Percentiles rank a stretch among this genome's conserved stretches.
Evolutionary conservation across 1,140 invertebrate genomes (phyloP).

Genomic region (Drosophila truncata): DNA sequence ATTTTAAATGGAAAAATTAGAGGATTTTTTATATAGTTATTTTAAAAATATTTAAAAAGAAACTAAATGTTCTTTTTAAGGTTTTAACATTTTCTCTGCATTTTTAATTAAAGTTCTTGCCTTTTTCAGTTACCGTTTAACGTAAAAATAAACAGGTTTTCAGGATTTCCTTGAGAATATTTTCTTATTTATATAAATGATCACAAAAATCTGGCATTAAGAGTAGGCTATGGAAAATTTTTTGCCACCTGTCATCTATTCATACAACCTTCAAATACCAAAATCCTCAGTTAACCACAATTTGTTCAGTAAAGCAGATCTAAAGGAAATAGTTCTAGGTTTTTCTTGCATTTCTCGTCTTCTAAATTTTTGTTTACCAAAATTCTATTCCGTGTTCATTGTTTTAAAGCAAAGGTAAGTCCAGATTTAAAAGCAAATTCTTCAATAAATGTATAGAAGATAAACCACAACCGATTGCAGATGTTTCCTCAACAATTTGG

Average conservation of each 20-base stretch:
- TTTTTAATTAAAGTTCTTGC: too few relatives aligned
- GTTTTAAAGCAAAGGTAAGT: background rate
- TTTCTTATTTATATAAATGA: background rate
- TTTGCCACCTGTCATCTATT: conserved; percentile 4
- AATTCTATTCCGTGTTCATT: background rate
- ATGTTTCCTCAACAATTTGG: background rate
- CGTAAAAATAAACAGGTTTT: too few relatives aligned
- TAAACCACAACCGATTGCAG: background rate
- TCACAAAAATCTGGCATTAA: too few relatives aligned
- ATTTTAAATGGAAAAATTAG: background rate
- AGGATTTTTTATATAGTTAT: background rate
- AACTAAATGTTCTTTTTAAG: too few relatives aligned
- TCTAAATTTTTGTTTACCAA: background rate
- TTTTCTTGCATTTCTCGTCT: conserved; percentile 5
- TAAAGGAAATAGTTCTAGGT: conserved; percentile 15
- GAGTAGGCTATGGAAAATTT: conserved; percentile 6
- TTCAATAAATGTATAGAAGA: fast-evolving
- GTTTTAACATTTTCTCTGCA: too few relatives aligned
- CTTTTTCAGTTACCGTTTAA: too few relatives aligned
- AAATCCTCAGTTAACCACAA: conserved; percentile 6
- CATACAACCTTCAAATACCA: background rate
- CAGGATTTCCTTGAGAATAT: too few relatives aligned
- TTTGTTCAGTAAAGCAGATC: background rate
- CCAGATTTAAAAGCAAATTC: fast-evolving
- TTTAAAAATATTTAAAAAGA: too few relatives aligned